Percentiles rank a stretch among this genome's conserved stretches.
Evolutionary conservation across 2,888 invertebrate species (phyloP).

Genomic region (Drosophila trichaetosa): DNA sequence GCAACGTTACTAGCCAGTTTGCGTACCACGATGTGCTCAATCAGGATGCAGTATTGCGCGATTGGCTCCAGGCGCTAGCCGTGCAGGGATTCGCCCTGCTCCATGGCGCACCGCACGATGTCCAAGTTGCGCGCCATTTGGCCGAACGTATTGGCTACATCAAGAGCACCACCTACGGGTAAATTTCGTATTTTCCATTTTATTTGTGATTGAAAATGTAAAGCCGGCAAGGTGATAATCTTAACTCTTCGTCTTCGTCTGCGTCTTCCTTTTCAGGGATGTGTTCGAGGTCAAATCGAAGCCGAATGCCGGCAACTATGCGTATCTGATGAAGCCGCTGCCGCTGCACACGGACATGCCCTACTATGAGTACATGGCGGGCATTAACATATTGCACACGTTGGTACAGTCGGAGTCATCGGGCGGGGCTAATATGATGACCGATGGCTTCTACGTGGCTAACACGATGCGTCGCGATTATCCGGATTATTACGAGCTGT

Average conservation of each 20-base stretch:
- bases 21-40: slow-evolving; percentile 86
- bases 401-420: slow-evolving; percentile 87
- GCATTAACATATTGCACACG: slow-evolving; percentile 90
- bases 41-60: slow-evolving; percentile 84
- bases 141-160: slow-evolving; percentile 89
- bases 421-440: slow-evolving; percentile 89
- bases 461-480: slow-evolving; percentile 86
- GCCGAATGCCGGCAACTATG: slow-evolving; percentile 89
- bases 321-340: slow-evolving; percentile 88
- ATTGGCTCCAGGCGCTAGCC: slow-evolving; percentile 88
- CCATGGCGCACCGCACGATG: slow-evolving; percentile 86
- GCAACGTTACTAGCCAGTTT: slow-evolving; percentile 85
- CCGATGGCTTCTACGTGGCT: slow-evolving; percentile 89
- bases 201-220: not conserved
- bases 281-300: slow-evolving; percentile 89
- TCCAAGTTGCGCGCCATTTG: slow-evolving; percentile 86
- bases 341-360: slow-evolving; percentile 91
- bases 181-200: slow-evolving; percentile 32
- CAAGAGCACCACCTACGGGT: slow-evolving; percentile 90
- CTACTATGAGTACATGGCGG: slow-evolving; percentile 90
- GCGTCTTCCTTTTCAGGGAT: slow-evolving; percentile 82
- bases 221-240: not conserved
- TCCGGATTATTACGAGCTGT: slow-evolving; percentile 86
- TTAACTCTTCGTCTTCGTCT: not conserved
- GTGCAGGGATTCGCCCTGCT: slow-evolving; percentile 88